A percentile compares a stretch with the other conserved stretches of the same genome.
phyloP scores from a whole-genome alignment of 1,140 invertebrate genomes.

The Thereuonema tuberculata region DNA sequence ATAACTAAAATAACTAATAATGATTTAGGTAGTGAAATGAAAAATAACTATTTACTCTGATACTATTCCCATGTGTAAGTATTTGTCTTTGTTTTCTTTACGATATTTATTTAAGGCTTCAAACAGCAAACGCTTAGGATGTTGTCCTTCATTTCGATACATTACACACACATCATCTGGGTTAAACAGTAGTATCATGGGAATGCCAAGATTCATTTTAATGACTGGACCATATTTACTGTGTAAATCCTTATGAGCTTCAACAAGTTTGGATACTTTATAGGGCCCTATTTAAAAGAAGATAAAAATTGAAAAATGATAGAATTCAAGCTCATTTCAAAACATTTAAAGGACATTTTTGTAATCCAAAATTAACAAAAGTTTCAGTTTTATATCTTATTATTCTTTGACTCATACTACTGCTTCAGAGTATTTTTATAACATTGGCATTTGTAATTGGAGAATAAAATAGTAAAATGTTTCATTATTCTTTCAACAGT shows the following conservation, averaged over 20 bases:
- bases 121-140: background rate
- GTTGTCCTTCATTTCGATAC: background rate
- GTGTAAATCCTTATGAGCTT: background rate
- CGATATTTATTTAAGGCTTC: background rate
- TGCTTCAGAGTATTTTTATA: no score
- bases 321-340: no score
- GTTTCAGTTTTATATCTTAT: no score
- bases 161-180: conserved; percentile 2
- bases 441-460: no score
- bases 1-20: background rate
- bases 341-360: no score
- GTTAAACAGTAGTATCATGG: conserved; percentile 3
- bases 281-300: conserved; percentile 8
- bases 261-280: background rate
- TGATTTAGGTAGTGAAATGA: background rate
- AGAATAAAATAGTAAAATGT: no score
- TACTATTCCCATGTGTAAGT: background rate
- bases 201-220: background rate
- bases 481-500: no score
- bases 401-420: no score
- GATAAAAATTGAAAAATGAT: no score
- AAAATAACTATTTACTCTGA: conserved; percentile 8
- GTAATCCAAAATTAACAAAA: no score
- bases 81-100: background rate
- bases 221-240: conserved; percentile 2